phyloP scores from a whole-genome alignment of 2,888 invertebrate species.

The Baronia brevicornis region DNA sequence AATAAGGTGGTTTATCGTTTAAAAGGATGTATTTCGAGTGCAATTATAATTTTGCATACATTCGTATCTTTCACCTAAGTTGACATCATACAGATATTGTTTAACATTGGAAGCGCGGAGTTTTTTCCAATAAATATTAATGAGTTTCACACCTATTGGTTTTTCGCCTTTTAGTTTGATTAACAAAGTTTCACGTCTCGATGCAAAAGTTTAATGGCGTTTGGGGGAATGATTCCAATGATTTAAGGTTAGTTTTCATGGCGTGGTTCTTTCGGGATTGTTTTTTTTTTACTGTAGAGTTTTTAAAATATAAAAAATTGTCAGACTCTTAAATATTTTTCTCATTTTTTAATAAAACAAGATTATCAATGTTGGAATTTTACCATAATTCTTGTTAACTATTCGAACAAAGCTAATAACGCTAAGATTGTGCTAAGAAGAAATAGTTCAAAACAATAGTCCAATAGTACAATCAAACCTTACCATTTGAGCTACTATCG shows the following conservation, averaged over 20 bases:
- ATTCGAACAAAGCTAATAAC: too few species aligned
- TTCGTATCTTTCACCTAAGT: constrained; percentile 32
- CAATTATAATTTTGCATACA: constrained; percentile 13
- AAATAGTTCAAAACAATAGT: too few species aligned
- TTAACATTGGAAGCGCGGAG: constrained; percentile 39
- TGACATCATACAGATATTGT: constrained; percentile 43
- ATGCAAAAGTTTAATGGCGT: constrained; percentile 10
- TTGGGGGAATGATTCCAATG: constrained; percentile 1
- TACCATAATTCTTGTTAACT: too few species aligned
- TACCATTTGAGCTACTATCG: too few species aligned
- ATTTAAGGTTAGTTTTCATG: constrained; percentile 9
- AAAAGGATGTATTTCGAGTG: constrained; percentile 11
- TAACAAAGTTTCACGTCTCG: constrained; percentile 46
- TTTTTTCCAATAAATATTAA: constrained; percentile 55
- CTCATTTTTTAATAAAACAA: constrained; percentile 14
- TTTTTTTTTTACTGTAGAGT: constrained; percentile 1
- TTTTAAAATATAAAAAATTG: background rate
- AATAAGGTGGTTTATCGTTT: constrained; percentile 18
- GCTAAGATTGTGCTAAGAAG: too few species aligned
- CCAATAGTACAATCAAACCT: too few species aligned
- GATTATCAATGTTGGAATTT: too few species aligned
- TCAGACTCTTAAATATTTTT: constrained; percentile 2
- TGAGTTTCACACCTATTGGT: constrained; percentile 35
- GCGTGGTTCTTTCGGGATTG: background rate
- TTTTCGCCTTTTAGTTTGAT: constrained; percentile 42